Base-by-base conservation (phyloP, 2,113 vertebrate genomes). In the Miniopterus natalensis region DNA sequence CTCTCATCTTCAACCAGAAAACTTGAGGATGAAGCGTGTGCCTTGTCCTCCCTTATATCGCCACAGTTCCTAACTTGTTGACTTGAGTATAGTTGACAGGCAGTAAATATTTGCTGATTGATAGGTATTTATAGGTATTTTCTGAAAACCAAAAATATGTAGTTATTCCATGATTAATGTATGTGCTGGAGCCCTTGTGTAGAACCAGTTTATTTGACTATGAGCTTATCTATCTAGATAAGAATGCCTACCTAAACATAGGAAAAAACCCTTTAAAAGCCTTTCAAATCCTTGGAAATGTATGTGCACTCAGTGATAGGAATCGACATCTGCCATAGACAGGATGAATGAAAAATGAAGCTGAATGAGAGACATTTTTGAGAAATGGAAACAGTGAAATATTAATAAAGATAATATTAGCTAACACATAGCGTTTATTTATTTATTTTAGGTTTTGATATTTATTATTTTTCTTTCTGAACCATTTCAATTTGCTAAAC, bases 151-250 rank as follows among this genome's bases (percentile, higher is more conserved):
- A 66, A 31, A 59, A 66, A 31, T 63, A 77, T 71, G 66, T 63
- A 61, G 36, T 80, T 74, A 73, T 86, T 68, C 59, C 20, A 25
- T 81, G 89, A 94, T 90, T 83, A 96, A 31, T 66, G 53, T 27
- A 14, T 85, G 66, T 94, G 80, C 74, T 70, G 70, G 45, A 77
- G 47, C 61, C 21, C 31, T 95, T 81, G 55, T 65, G 17, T 59
- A 59, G 80, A 92, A 71, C 36, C 17, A 66, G 3, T 10, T 42
- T 89, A 61, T 97, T 92, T 92, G 61, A 79, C 73, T 90, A 53
- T 63, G 83, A 92, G 42, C 61, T 78, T 85, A 77, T 90, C 80
- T 83, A 31, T 86, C 53, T 68, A 83, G 79, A 92, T 92, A 80
- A 81, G 73, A 85, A 71, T 77, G 21, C 21, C 18, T 70, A 40